phyloP scores from a whole-genome alignment of 1,140 invertebrate species.

The Pseudachorutes palmiensis region DNA sequence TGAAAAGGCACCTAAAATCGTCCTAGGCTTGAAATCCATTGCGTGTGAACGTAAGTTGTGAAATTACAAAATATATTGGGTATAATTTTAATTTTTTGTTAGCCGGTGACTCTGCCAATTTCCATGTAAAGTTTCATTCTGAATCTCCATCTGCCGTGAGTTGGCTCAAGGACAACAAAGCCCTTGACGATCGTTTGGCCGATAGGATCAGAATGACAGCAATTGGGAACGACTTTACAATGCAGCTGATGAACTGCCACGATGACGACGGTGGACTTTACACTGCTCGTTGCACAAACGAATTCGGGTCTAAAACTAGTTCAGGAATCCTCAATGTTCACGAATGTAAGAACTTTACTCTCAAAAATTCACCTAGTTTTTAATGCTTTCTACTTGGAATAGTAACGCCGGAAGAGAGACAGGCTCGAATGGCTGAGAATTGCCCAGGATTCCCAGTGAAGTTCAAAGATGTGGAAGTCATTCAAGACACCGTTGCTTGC shows the following conservation, averaged over 20 bases:
- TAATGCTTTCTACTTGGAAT: conserved; percentile 12
- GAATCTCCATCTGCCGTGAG: conserved; percentile 51
- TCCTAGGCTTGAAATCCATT: conserved; percentile 62
- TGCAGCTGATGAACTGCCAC: conserved; percentile 70
- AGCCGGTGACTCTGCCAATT: conserved; percentile 77
- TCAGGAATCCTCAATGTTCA: conserved; percentile 76
- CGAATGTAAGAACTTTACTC: conserved; percentile 55
- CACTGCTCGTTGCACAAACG: conserved; percentile 77
- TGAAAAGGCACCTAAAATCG: conserved; percentile 51
- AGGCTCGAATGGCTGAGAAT: conserved; percentile 58
- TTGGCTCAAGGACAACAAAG: conserved; percentile 85
- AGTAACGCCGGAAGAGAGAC: conserved; percentile 63
- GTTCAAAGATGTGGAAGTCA: conserved; percentile 74
- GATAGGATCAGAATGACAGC: conserved; percentile 59
- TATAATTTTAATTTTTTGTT: conserved; percentile 29
- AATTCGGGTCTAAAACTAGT: conserved; percentile 66
- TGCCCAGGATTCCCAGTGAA: conserved; percentile 70
- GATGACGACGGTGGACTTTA: conserved; percentile 82
- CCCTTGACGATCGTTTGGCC: conserved; percentile 63
- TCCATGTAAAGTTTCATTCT: conserved; percentile 66
- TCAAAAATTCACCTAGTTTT: not conserved
- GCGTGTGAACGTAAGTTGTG: conserved; percentile 66
- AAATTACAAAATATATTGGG: not conserved
- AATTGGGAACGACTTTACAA: conserved; percentile 47
- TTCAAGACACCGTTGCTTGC: conserved; percentile 74